Evolutionary conservation across 2,888 invertebrate species (phyloP).

Genomic region (Acrobasis repandana): DNA sequence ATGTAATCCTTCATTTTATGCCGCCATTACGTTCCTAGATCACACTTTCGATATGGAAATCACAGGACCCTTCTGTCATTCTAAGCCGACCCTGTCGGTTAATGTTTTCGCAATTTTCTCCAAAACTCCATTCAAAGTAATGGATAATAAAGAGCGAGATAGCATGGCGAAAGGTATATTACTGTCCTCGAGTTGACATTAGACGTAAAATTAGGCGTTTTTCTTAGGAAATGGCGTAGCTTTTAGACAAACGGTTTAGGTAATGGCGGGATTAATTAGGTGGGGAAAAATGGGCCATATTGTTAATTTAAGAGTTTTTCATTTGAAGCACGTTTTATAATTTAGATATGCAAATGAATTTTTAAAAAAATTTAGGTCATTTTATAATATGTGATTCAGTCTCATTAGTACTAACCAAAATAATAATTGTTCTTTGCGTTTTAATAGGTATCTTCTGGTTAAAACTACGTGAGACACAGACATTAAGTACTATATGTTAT

Average conservation of each 20-base stretch:
- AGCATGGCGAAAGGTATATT: conserved; percentile 12
- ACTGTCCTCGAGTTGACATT: conserved; percentile 9
- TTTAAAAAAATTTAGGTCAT: no score
- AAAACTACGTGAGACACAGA: no score
- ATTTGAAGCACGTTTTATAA: background rate
- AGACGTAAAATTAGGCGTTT: conserved; percentile 10
- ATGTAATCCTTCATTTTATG: background rate
- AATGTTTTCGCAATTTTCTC: conserved; percentile 20
- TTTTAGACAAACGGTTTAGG: conserved; percentile 9
- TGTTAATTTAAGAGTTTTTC: conserved; percentile 1
- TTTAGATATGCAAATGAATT: no score
- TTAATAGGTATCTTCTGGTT: no score
- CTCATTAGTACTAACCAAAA: no score
- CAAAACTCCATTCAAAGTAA: conserved; percentile 22
- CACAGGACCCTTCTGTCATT: conserved; percentile 12
- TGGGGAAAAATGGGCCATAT: background rate
- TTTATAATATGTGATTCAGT: no score
- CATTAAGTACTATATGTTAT: no score
- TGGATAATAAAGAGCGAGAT: conserved; percentile 15
- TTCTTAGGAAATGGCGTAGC: conserved; percentile 1
- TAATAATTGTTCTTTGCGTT: no score
- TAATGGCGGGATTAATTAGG: conserved; percentile 6
- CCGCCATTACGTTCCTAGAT: background rate
- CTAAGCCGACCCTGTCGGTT: conserved; percentile 10
- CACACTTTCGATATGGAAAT: conserved; percentile 14